Evolutionary conservation across 1,140 invertebrate species (phyloP).

Genomic region (Polyergus mexicanus): DNA sequence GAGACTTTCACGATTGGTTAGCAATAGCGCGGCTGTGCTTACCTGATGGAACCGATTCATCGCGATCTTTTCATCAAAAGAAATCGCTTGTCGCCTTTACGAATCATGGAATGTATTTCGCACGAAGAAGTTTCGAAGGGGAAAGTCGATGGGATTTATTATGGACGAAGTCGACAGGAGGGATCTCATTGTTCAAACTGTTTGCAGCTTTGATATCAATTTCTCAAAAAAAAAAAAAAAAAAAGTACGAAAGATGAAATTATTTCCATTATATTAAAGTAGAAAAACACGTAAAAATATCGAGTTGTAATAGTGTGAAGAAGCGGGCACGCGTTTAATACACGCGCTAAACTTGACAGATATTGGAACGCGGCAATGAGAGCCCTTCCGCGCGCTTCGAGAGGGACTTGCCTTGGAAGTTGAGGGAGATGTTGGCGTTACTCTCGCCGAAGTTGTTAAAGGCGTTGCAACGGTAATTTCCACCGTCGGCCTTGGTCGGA

Average conservation of each 20-base stretch:
- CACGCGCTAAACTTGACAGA: neutral
- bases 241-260: neutral
- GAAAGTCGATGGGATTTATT: constrained; percentile 18
- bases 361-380: constrained; percentile 24
- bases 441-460: constrained; percentile 99
- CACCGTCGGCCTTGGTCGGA: constrained; percentile 97
- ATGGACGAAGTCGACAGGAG: constrained; percentile 37
- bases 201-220: constrained; percentile 3
- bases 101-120: constrained; percentile 22
- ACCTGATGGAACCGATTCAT: constrained; percentile 47
- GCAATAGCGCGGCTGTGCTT: constrained; percentile 64
- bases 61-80: constrained; percentile 19
- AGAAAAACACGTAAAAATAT: neutral
- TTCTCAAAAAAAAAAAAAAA: constrained; percentile 1
- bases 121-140: constrained; percentile 38
- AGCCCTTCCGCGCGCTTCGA: constrained; percentile 54
- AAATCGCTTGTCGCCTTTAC: constrained; percentile 18
- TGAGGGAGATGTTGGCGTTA: constrained; percentile 99
- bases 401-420: constrained; percentile 96
- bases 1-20: constrained; percentile 64
- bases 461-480: constrained; percentile 99
- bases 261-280: neutral
- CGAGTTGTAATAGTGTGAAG: neutral
- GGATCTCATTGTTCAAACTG: constrained; percentile 20
- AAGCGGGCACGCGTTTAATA: neutral